Evolutionary conservation across 2,113 vertebrate species (phyloP).

Genomic region (Macaca fascicularis): T2T-MFA8v1.1 NC_088380.1:3610001-3610500

Average conservation of each 20-base stretch:
- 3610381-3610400: conserved; percentile 61
- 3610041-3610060: background rate
- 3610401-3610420: conserved; percentile 74
- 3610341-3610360: conserved; percentile 11
- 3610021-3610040: conserved; percentile 26
- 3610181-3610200: background rate
- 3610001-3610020: conserved; percentile 40
- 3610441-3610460: conserved; percentile 65
- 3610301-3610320: conserved; percentile 38
- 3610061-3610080: conserved; percentile 48
- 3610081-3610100: conserved; percentile 26
- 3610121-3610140: background rate
- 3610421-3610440: conserved; percentile 47
- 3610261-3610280: conserved; percentile 38
- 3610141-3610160: conserved; percentile 47
- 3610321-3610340: conserved; percentile 70
- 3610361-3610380: conserved; percentile 66
- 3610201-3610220: conserved; percentile 38
- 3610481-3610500: conserved; percentile 32
- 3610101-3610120: background rate
- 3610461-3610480: conserved; percentile 42
- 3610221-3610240: conserved; percentile 54
- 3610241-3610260: conserved; percentile 48
- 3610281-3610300: conserved; percentile 12
- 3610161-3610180: conserved; percentile 47